Evolutionary conservation across 2,888 invertebrate genomes (phyloP), one percentile per base, ranked within the genome.

Genomic region (Omphaloscelis lunosa): DNA sequence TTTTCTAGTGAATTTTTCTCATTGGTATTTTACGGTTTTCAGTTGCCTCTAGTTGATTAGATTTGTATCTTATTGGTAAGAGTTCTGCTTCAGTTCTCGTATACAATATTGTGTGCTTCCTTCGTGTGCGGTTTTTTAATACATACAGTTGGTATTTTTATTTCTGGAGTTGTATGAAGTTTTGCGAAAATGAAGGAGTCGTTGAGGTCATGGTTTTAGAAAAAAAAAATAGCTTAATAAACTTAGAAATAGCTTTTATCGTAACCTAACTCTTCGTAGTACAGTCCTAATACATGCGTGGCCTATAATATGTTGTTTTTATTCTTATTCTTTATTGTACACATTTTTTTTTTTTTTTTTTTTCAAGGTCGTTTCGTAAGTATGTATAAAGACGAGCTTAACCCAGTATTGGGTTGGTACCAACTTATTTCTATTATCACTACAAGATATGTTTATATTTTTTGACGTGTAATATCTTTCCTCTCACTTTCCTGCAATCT

Each of bases 1-100:
- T 59, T 69, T 75, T 29, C 20, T 41, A 62, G 39, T 27, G 8
- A 58, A 41, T 12, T 53, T 61, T 73, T 51, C 39, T 51, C 56
- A 62, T 75, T 75, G 29, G 27, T 56, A 61, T 75, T 85, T 76
- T 82, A 72, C 65, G 51, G 27, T 75, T 80, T 77, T 58, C 48
- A 41, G 27, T 71, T 66, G 34, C 27, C 17, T 69, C n/a, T 56
- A 53, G 41, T 70, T 82, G 77, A 77, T 77, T 77, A 66, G 70
- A 71, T 73, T 72, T 58, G 72, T 77, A 82, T 67, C 66, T 77
- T 77, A 59, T 77, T 77, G 81, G 69, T 61, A 62, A 77, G 17
- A 72, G 23, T 72, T 72, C 45, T 58, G 51, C 66, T 72, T 29
- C 56, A 56, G 72, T 81, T 61, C 27, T 45, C 17, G 23, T 27